Evolutionary conservation across 2,113 vertebrate species (phyloP).

Genomic region (Odocoileus virginianus): DNA sequence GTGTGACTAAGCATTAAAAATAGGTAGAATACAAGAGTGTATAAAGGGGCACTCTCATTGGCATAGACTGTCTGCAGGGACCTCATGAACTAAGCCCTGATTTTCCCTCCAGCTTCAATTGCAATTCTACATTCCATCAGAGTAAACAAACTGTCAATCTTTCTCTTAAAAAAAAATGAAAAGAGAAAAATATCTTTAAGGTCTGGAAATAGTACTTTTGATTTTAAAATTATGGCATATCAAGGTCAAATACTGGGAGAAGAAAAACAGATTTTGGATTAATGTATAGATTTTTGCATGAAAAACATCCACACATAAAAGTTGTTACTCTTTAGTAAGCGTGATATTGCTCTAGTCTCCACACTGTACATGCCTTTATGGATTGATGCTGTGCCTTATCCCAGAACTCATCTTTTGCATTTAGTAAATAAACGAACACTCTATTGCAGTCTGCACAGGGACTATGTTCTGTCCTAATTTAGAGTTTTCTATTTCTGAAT

Average conservation of each 20-base stretch:
- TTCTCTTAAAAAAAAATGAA: background rate
- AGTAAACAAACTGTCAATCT: background rate
- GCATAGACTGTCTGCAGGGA: background rate
- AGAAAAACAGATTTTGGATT: background rate
- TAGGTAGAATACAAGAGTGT: no score
- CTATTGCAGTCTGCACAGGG: no score
- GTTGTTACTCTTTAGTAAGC: background rate
- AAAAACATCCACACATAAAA: background rate
- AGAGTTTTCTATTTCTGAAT: background rate
- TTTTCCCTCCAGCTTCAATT: background rate
- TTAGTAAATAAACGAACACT: background rate
- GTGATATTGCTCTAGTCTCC: fast-evolving
- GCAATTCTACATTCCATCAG: background rate
- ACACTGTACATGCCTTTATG: fast-evolving
- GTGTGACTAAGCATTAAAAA: background rate
- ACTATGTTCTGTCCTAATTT: background rate
- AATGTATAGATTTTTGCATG: background rate
- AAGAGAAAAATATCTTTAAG: background rate
- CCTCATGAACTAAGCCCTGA: background rate
- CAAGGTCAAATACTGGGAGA: background rate
- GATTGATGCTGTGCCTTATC: fast-evolving
- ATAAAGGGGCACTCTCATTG: background rate
- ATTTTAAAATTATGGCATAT: background rate
- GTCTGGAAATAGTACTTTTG: background rate
- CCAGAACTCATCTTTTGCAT: background rate